These are phyloP conservation scores for Drosophila lacteicornis DNA, from an alignment of 1,140 invertebrate genomes.

Conservation along the genomic window DNA sequence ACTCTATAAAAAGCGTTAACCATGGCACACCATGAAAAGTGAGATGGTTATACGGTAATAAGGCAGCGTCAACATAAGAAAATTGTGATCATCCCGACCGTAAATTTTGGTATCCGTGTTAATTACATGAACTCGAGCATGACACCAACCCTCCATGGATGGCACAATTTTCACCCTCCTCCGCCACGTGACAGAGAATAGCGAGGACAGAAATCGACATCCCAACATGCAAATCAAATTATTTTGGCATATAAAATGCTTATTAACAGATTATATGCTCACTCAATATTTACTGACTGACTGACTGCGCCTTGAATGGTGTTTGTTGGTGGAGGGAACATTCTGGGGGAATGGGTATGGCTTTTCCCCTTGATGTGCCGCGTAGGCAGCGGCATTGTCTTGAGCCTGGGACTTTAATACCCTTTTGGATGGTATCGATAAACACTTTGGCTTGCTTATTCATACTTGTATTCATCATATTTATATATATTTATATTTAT, in stretches of 20 bases:
- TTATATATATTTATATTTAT: slow-evolving; percentile 58
- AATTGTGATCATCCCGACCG: slow-evolving; percentile 52
- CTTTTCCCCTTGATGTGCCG: slow-evolving; percentile 11
- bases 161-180: background rate
- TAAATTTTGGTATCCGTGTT: slow-evolving; percentile 50
- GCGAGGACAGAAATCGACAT: slow-evolving; percentile 39
- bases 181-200: slow-evolving; percentile 15
- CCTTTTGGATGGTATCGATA: slow-evolving; percentile 50
- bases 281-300: slow-evolving; percentile 49
- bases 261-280: slow-evolving; percentile 64
- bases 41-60: slow-evolving; percentile 37
- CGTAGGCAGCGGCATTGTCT: slow-evolving; percentile 14
- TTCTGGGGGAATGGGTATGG: background rate
- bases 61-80: slow-evolving; percentile 44
- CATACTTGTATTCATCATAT: slow-evolving; percentile 26
- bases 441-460: slow-evolving; percentile 51
- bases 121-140: slow-evolving; percentile 56
- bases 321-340: background rate
- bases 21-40: slow-evolving; percentile 27
- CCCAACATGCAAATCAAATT: slow-evolving; percentile 75
- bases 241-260: slow-evolving; percentile 78
- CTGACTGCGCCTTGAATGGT: slow-evolving; percentile 11
- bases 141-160: slow-evolving; percentile 14
- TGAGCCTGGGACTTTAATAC: slow-evolving; percentile 49
- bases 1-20: slow-evolving; percentile 25